phyloP scores from a whole-genome alignment of 2,888 invertebrate genomes.

The Aelia acuminata region DNA sequence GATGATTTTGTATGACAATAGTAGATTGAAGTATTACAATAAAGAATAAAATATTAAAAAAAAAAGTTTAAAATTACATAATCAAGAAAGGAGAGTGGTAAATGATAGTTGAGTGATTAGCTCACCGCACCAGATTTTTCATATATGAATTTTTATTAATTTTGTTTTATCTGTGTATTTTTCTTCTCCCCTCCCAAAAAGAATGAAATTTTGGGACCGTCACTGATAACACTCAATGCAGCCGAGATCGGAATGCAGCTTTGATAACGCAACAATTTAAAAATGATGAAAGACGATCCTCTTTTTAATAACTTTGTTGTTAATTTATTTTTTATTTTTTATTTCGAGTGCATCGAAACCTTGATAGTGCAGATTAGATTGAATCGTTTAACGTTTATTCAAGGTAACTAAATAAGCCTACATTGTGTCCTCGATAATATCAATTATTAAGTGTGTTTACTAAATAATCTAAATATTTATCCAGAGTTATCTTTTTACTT shows the following conservation, averaged over 20 bases:
- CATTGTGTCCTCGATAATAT: not conserved
- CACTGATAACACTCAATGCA: not conserved
- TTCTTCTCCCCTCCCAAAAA: no score
- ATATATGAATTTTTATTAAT: no score
- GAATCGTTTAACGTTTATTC: not conserved
- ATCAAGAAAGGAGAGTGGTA: no score
- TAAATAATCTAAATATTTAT: not conserved
- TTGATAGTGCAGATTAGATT: not conserved
- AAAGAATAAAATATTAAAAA: no score
- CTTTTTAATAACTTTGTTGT: not conserved
- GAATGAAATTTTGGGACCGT: no score
- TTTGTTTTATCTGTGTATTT: no score
- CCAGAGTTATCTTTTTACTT: not conserved
- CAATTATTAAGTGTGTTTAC: not conserved
- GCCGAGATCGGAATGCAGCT: not conserved
- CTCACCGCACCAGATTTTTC: no score
- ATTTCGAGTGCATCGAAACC: not conserved
- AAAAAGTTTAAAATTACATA: no score
- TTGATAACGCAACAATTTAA: not conserved
- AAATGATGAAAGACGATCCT: not conserved
- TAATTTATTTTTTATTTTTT: not conserved
- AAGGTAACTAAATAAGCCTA: not conserved
- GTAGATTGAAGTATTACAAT: no score
- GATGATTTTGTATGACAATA: no score
- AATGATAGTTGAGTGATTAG: no score